Conservation (phyloP, 2,888 invertebrate genomes). For the Parnassius glacialis region DNA sequence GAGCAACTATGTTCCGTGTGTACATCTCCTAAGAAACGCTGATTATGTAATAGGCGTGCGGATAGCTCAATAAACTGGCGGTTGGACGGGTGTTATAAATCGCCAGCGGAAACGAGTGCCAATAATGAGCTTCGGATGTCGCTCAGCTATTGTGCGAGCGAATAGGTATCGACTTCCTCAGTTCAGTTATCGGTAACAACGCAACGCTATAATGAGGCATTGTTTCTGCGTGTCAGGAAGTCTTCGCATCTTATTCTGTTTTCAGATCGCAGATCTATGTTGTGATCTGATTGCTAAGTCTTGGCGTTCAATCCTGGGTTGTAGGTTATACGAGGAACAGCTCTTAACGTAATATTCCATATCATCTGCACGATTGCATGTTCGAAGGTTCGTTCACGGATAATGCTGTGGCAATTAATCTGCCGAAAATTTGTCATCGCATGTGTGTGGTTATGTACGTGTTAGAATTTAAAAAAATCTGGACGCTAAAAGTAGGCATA, state of each 20-base stretch:
- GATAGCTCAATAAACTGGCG: constrained; percentile 54
- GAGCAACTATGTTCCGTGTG: constrained; percentile 7
- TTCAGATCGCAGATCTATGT: constrained; percentile 52
- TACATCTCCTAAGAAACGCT: constrained; percentile 8
- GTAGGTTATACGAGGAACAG: no score
- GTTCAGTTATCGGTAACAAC: constrained; percentile 65
- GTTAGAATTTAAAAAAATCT: no score
- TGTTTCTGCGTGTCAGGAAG: constrained; percentile 57
- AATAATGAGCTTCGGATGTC: constrained; percentile 81
- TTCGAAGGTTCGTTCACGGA: constrained; percentile 47
- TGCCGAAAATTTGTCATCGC: constrained; percentile 28
- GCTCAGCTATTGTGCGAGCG: constrained; percentile 79
- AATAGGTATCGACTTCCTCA: constrained; percentile 80
- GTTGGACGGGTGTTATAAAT: constrained; percentile 66
- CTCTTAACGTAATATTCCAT: no score
- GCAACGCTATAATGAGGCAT: constrained; percentile 70
- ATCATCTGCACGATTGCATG: constrained; percentile 47
- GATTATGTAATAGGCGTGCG: constrained; percentile 42
- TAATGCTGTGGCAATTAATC: constrained; percentile 51
- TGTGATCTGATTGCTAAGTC: constrained; percentile 53
- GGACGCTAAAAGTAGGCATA: no score
- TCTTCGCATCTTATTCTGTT: constrained; percentile 62
- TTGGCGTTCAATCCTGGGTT: not conserved
- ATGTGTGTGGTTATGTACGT: no score
- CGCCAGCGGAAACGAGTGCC: constrained; percentile 73